phyloP scores from a whole-genome alignment of 2,113 vertebrate species.

The Peromyscus californicus region DNA sequence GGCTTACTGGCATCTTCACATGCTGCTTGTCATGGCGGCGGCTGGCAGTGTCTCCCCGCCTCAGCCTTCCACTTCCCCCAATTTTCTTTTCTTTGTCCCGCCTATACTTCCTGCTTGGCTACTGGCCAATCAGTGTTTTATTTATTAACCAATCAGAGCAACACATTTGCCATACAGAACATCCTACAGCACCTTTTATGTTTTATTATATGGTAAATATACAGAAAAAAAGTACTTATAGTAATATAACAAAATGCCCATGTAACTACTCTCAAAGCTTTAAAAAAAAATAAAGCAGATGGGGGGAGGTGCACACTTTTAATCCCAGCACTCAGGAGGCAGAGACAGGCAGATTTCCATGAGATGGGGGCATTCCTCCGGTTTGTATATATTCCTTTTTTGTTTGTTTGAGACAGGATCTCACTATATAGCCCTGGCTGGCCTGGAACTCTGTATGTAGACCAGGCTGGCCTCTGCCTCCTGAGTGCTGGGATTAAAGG shows the following conservation, averaged over 20 bases:
- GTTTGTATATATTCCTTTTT: background rate
- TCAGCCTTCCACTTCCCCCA: too few species aligned
- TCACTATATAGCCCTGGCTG: background rate
- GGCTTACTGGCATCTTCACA: too few species aligned
- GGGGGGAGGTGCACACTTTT: background rate
- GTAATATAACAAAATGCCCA: slow-evolving; percentile 4
- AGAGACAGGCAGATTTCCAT: background rate
- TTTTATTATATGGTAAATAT: background rate
- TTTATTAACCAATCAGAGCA: too few species aligned
- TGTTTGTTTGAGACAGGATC: background rate
- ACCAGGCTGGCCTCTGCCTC: background rate
- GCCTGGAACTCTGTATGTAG: background rate
- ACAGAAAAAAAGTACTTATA: background rate
- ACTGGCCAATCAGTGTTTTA: too few species aligned
- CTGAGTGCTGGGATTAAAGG: background rate
- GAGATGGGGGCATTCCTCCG: background rate
- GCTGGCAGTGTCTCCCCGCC: too few species aligned
- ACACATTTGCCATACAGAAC: too few species aligned
- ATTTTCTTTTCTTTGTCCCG: too few species aligned
- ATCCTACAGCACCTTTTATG: background rate
- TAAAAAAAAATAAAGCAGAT: background rate
- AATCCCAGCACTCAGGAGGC: too few species aligned
- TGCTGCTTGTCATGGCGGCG: too few species aligned
- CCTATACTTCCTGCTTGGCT: too few species aligned
- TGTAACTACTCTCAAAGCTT: slow-evolving; percentile 30